Percentiles rank a stretch among this genome's conserved stretches.
Conservation (phyloP, 2,888 invertebrate species). For the Zele albiditarsus region DNA sequence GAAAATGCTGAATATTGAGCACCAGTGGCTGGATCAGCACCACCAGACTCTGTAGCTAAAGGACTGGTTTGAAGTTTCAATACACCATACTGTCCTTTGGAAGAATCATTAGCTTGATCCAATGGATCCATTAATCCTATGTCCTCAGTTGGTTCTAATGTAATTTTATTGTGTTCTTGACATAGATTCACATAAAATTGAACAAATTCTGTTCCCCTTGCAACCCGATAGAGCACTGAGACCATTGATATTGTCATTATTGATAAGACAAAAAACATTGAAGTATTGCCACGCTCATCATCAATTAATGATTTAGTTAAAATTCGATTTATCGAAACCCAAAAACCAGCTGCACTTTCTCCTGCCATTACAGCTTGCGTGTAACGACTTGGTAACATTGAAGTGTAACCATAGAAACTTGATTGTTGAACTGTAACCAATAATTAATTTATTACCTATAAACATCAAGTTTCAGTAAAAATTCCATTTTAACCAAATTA, state of each 20-base stretch:
- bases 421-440: conserved; percentile 85
- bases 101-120: conserved; percentile 73
- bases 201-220: conserved; percentile 87
- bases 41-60: conserved; percentile 63
- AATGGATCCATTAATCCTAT: conserved; percentile 82
- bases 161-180: conserved; percentile 84
- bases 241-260: conserved; percentile 85
- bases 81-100: conserved; percentile 81
- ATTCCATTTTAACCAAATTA: conserved; percentile 15
- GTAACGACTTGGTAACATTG: conserved; percentile 91
- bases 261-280: conserved; percentile 89
- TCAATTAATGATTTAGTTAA: conserved; percentile 86
- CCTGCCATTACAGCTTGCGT: conserved; percentile 97
- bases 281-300: conserved; percentile 86
- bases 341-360: conserved; percentile 92
- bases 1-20: conserved; percentile 79
- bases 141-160: conserved; percentile 89
- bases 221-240: conserved; percentile 84
- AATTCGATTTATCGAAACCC: conserved; percentile 89
- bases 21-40: conserved; percentile 49
- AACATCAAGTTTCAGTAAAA: not conserved
- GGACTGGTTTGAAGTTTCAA: conserved; percentile 84
- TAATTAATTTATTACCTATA: conserved; percentile 41
- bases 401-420: conserved; percentile 94
- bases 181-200: conserved; percentile 86